Conservation (phyloP, 2,113 vertebrate genomes). For the Pelobates fuscus region DNA sequence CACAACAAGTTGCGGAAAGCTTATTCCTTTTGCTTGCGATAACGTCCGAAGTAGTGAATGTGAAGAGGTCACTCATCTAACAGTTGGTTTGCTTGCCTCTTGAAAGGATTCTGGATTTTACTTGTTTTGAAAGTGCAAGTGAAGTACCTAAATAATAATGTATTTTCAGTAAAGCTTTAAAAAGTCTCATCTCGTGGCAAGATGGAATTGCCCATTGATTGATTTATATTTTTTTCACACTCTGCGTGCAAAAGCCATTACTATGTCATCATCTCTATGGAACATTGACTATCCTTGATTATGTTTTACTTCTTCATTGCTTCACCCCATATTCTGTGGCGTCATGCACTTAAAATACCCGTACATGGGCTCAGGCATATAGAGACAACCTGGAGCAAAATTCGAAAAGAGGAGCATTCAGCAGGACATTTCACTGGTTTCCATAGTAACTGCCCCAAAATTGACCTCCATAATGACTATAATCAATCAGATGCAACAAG, state of each 20-base stretch:
- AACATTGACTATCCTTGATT: conserved; percentile 35
- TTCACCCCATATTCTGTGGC: neutral
- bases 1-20: neutral
- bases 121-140: conserved; percentile 15
- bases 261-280: conserved; percentile 39
- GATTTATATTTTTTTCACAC: conserved; percentile 45
- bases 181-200: conserved; percentile 42
- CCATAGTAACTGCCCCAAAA: too few relatives aligned
- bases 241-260: conserved; percentile 29
- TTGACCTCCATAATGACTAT: too few relatives aligned
- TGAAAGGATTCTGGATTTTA: conserved; percentile 24
- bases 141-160: conserved; percentile 21
- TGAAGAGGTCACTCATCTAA: conserved; percentile 15
- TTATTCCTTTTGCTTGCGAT: neutral
- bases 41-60: conserved; percentile 9
- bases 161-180: conserved; percentile 29
- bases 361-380: too few relatives aligned
- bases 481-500: too few relatives aligned
- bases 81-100: conserved; percentile 9
- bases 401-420: too few relatives aligned
- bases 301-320: conserved; percentile 22
- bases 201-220: conserved; percentile 45
- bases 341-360: too few relatives aligned
- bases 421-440: too few relatives aligned
- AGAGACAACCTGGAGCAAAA: too few relatives aligned